Evolutionary conservation across 2,888 invertebrate species (phyloP).

Genomic region (Hipparchia sbordonii): DNA sequence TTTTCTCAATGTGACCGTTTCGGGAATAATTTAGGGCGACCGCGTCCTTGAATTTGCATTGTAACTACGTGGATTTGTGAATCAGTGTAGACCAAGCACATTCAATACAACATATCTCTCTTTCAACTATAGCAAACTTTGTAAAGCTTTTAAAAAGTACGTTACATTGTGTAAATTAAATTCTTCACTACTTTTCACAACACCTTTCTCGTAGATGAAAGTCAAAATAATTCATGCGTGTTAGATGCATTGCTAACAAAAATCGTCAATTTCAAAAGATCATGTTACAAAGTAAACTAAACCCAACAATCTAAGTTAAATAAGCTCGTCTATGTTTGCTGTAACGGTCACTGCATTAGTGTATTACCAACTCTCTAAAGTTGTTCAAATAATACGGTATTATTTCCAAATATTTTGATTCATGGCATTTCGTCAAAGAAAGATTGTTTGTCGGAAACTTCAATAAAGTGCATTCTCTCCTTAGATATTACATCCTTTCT

Average conservation of each 20-base stretch:
- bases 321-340: constrained; percentile 27
- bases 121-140: too few relatives aligned
- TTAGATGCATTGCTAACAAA: background rate
- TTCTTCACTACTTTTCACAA: too few relatives aligned
- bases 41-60: background rate
- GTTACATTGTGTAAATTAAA: too few relatives aligned
- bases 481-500: background rate
- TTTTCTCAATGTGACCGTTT: constrained; percentile 7
- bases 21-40: background rate
- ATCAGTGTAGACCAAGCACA: too few relatives aligned
- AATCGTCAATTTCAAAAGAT: background rate
- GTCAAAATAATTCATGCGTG: background rate
- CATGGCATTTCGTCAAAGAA: constrained; percentile 5
- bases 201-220: too few relatives aligned
- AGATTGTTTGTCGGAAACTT: background rate
- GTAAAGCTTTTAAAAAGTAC: too few relatives aligned
- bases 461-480: background rate
- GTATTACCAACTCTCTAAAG: constrained; percentile 15
- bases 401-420: constrained; percentile 12
- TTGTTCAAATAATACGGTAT: constrained; percentile 24
- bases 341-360: constrained; percentile 22
- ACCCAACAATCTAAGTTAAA: constrained; percentile 17
- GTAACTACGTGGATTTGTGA: background rate
- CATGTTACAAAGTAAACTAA: constrained; percentile 10
- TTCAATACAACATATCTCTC: too few relatives aligned